Evolutionary conservation across 2,113 vertebrate species (phyloP).

Genomic region (Bothrops jararaca): DNA sequence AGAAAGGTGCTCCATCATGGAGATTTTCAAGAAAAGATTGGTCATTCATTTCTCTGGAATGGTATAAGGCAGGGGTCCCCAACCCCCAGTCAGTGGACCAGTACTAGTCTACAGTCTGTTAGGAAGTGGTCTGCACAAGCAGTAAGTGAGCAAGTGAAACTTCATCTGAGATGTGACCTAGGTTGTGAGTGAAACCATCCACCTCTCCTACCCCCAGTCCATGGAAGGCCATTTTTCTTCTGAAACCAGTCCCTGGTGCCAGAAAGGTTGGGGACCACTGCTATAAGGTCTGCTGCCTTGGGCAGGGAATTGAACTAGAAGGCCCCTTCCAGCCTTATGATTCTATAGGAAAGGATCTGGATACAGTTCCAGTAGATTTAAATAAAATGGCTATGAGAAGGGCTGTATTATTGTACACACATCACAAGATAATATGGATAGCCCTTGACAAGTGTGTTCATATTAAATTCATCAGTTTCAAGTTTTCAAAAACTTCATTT

Average conservation of each 20-base stretch:
- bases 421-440: no score
- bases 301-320: background rate
- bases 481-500: background rate
- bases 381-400: no score
- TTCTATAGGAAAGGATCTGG: slow-evolving; percentile 13
- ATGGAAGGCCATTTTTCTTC: background rate
- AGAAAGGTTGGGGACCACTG: background rate
- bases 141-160: background rate
- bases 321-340: background rate
- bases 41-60: background rate
- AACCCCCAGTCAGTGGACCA: background rate
- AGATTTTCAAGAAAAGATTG: background rate
- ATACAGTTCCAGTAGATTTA: background rate
- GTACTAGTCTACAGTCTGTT: background rate
- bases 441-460: background rate
- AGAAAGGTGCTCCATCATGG: background rate
- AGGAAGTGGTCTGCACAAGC: background rate
- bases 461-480: background rate
- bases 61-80: background rate
- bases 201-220: background rate
- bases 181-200: background rate
- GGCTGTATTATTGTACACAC: no score
- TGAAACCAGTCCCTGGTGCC: background rate
- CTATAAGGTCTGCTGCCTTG: background rate
- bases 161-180: background rate